A percentile compares a stretch with the other conserved stretches of the same genome.
phyloP scores from a whole-genome alignment of 2,797 vertebrate species.

The Hoplostethus atlanticus region DNA sequence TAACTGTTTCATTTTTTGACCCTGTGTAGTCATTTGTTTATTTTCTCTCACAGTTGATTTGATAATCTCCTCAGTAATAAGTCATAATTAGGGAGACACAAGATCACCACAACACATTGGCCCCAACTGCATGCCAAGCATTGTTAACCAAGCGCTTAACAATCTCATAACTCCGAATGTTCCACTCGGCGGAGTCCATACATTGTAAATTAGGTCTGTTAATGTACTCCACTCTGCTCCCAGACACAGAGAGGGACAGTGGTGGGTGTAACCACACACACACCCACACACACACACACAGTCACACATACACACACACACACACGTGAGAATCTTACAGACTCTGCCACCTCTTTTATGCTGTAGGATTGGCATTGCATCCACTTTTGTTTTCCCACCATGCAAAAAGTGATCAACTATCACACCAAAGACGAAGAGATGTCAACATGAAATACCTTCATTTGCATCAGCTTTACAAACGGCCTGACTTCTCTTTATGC shows the following conservation, averaged over 20 bases:
- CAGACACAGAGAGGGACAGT: conserved; percentile 62
- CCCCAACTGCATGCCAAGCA: conserved; percentile 65
- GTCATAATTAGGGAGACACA: conserved; percentile 65
- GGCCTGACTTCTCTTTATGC: conserved; percentile 83
- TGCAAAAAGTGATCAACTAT: conserved; percentile 85
- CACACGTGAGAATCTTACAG: not conserved
- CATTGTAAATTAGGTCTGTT: conserved; percentile 84
- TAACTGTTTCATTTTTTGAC: conserved; percentile 14
- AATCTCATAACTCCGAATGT: conserved; percentile 78
- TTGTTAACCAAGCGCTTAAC: conserved; percentile 83
- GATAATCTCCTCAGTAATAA: conserved; percentile 49
- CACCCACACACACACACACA: conserved; percentile 40
- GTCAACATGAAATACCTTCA: conserved; percentile 85
- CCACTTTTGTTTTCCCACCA: conserved; percentile 74
- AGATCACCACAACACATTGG: conserved; percentile 64
- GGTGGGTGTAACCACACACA: conserved; percentile 70
- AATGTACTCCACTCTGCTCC: conserved; percentile 72
- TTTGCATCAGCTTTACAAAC: conserved; percentile 84
- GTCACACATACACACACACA: conserved; percentile 32
- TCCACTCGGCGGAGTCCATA: conserved; percentile 80
- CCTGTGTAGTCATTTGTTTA: conserved; percentile 50
- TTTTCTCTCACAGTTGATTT: conserved; percentile 54
- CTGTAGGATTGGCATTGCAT: conserved; percentile 54
- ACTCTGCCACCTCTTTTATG: not conserved
- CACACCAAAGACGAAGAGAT: conserved; percentile 82